Base-by-base conservation (phyloP, 2,113 vertebrate genomes). In the Tichodroma muraria region DNA sequence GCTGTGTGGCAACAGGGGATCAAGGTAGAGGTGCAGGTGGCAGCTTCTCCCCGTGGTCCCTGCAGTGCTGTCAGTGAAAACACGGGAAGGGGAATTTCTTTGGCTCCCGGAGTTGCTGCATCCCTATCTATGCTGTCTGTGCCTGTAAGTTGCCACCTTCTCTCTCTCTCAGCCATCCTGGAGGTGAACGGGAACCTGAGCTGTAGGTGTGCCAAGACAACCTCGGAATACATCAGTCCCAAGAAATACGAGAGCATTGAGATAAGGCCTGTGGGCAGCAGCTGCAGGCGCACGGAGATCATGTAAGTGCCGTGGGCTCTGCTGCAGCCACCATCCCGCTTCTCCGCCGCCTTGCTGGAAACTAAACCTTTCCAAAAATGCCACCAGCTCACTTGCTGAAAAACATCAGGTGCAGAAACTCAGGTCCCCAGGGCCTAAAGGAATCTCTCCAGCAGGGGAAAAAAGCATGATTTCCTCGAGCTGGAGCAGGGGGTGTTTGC, bases 141-240 rank as follows among this genome's bases (percentile, higher is more conserved):
- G 17, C 54, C 42, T 49, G 27, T n/a, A 8, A 84, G 60, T 4
- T 13, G 13, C 60, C 15, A 1, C 40, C 28, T 94, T 85, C 68
- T 94, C 27, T 93, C 44, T 76, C 59, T 28, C 42, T 27, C 89
- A 98, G 98, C 97, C 88, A 90, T 98, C 60, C 95, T 98, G 94
- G 98, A 98, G 53, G 50, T 91, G 85, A 80, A 95, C 0, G 95
- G 96, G 28, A 91, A 84, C 73, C 75, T 96, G 42, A 98, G 75
- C 92, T 98, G 98, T 31, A 92, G 37, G n/a, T 98, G 98, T 9
- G 6, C 45, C 4, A 78, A 59, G 38, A 87, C 91, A 7, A 38
- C 42, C 11, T 82, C 53, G 1, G 9, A 2, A 1, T 28, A 35
- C 11, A 27, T 96, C 71, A 60, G 21, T 15, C 7, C 61, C 0